phyloP scores from a whole-genome alignment of 2,113 vertebrate species.

The Carettochelys insculpta region DNA sequence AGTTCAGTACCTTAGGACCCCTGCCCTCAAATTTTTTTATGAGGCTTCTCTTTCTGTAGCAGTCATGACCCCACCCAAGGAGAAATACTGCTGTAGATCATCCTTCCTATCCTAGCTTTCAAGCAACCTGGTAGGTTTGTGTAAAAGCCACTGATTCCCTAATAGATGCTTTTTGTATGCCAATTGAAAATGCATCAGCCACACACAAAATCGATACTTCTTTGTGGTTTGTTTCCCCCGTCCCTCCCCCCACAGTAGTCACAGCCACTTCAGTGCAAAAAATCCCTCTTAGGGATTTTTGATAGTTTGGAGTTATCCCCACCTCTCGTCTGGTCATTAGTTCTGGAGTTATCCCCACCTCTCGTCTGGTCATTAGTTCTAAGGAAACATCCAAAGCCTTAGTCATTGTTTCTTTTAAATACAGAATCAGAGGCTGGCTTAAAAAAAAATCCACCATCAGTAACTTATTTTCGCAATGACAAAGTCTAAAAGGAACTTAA shows the following conservation, averaged over 20 bases:
- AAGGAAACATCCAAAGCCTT: conserved; percentile 53
- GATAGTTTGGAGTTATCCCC: conserved; percentile 50
- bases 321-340: neutral
- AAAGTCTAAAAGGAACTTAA: conserved; percentile 60
- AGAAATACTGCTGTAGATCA: neutral
- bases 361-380: conserved; percentile 25
- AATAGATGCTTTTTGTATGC: neutral
- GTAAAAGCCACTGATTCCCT: conserved; percentile 22
- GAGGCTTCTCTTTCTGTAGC: neutral
- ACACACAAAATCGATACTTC: neutral
- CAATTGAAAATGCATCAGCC: neutral
- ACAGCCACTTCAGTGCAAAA: conserved; percentile 7
- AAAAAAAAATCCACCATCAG: conserved; percentile 43
- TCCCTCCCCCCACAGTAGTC: too few relatives aligned
- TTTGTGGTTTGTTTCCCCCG: conserved; percentile 49
- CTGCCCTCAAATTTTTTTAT: neutral
- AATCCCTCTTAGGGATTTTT: conserved; percentile 44
- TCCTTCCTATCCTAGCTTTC: neutral
- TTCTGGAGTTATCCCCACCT: conserved; percentile 56
- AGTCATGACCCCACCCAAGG: neutral
- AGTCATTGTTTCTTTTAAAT: conserved; percentile 62
- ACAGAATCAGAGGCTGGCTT: conserved; percentile 42
- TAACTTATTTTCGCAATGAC: conserved; percentile 69
- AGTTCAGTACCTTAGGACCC: neutral
- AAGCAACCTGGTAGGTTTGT: neutral